Base-by-base conservation (phyloP, 2,888 invertebrate genomes). In the Penaeus monodon region DNA sequence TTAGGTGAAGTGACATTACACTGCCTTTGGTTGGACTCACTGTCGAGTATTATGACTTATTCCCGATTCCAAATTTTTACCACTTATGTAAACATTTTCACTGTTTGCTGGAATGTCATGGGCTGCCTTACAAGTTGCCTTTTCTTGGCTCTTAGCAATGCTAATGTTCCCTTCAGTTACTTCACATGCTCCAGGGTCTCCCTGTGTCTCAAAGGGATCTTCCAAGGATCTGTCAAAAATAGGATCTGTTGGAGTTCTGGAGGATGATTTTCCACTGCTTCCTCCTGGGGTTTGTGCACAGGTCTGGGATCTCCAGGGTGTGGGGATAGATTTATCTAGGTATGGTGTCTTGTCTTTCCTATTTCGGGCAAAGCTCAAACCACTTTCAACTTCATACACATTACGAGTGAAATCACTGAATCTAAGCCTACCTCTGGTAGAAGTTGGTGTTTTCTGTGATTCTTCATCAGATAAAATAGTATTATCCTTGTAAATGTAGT, bases 261-360 rank as follows among this genome's bases (percentile, higher is more conserved):
- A 79, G 65, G 85, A 85, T 27, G 85, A 85, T 29, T 73, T 73
- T 70, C 73, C 79, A 63, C 84, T 85, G 57, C 79, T 63, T 57
- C 57, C 57, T 57, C 57, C 57, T 10, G 85, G 70, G 33, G 85
- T 85, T 64, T 64, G 65, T 27, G 80, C 17, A 20, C 79, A 44
- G 64, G 38, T 65, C 38, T 73, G 24, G n/a, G 44, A 66, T 20
- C 49, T 22, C 80, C 80, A 85, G 20, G 85, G 44, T 44, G 80
- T 85, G 17, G 44, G 29, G 49, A 85, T 64, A 38, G 65, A 73
- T 22, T 49, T 65, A 38, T 85, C 80, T 20, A 85, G 27, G 74
- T 85, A 80, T 33, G 85, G 85, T 65, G 85, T 85, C 80, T 80
- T 85, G 68, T 85, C 85, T 44, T 85, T 85, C 73, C 85, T 73